Percentiles rank a stretch among this genome's conserved stretches.
Evolutionary conservation across 2,797 vertebrate species (phyloP).

Genomic region (Epinephelus malabaricus): DNA sequence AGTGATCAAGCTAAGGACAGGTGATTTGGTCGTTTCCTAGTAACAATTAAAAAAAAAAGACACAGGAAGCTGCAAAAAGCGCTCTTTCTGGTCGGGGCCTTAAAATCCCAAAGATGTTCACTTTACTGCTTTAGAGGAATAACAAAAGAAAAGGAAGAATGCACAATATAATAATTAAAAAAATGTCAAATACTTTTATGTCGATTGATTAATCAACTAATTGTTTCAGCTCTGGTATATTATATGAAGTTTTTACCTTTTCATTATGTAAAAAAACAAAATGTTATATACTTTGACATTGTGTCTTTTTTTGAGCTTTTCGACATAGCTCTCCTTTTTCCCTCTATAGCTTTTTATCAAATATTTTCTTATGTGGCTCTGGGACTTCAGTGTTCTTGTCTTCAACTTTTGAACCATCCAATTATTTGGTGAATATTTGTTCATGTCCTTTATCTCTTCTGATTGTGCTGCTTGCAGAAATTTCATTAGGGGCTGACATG

Average conservation of each 20-base stretch:
- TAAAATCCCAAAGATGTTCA: neutral
- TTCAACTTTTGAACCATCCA: neutral
- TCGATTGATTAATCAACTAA: too few species aligned
- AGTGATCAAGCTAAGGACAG: too few species aligned
- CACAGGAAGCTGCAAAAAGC: too few species aligned
- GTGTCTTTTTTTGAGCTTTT: neutral
- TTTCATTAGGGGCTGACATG: neutral
- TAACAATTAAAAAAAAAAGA: too few species aligned
- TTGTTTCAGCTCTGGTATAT: neutral
- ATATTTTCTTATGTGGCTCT: neutral
- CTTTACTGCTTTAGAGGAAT: neutral
- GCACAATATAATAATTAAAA: neutral
- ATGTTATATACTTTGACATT: neutral
- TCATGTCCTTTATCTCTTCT: neutral
- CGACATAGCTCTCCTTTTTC: neutral
- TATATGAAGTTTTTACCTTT: neutral
- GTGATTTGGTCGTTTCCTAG: too few species aligned
- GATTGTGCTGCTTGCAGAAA: conserved; percentile 19
- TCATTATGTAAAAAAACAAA: neutral
- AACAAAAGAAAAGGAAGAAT: neutral
- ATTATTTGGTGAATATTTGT: conserved; percentile 1
- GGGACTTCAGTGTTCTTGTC: neutral
- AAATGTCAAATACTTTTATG: neutral
- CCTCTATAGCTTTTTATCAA: neutral
- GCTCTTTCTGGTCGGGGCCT: too few species aligned